These are phyloP conservation scores for Stomorhina lunata DNA, from an alignment of 2,888 invertebrate species.

Conservation along the genomic window DNA sequence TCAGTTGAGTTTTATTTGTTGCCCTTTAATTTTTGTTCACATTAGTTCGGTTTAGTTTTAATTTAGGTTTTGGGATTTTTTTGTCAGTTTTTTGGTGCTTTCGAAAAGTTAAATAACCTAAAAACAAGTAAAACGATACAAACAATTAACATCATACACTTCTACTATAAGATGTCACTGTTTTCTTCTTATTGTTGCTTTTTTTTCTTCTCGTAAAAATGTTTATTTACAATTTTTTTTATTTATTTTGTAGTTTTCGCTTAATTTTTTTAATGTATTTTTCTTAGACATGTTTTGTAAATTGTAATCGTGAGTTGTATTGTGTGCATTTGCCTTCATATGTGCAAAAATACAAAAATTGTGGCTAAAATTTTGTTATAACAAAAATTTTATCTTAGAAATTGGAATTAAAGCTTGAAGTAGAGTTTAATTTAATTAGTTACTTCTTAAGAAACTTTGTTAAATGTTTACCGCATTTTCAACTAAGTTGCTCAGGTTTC, in stretches of 20 bases:
- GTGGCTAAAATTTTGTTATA: too few relatives aligned
- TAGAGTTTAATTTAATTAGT: too few relatives aligned
- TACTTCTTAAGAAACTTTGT: too few relatives aligned
- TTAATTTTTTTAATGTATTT: background rate
- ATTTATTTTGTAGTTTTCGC: background rate
- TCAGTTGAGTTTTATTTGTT: conserved; percentile 11
- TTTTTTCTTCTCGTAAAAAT: conserved; percentile 56
- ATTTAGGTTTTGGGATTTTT: conserved; percentile 16
- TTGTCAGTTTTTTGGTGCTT: conserved; percentile 23
- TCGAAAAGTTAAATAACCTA: conserved; percentile 57
- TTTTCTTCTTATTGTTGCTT: too few relatives aligned
- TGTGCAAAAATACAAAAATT: background rate
- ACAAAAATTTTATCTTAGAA: too few relatives aligned
- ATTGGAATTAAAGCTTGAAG: too few relatives aligned
- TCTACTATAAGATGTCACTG: conserved; percentile 40
- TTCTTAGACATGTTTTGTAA: conserved; percentile 23
- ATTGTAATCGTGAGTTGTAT: conserved; percentile 52
- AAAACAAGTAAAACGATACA: conserved; percentile 58
- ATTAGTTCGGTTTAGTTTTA: conserved; percentile 21
- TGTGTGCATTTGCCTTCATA: background rate
- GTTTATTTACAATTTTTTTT: conserved; percentile 25
- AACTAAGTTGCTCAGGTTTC: too few relatives aligned
- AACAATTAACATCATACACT: conserved; percentile 52
- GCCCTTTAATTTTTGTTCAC: conserved; percentile 50
- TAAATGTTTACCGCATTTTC: too few relatives aligned